Evolutionary conservation across 2,888 invertebrate genomes (phyloP).

Genomic region (Zelleria hepariella): DNA sequence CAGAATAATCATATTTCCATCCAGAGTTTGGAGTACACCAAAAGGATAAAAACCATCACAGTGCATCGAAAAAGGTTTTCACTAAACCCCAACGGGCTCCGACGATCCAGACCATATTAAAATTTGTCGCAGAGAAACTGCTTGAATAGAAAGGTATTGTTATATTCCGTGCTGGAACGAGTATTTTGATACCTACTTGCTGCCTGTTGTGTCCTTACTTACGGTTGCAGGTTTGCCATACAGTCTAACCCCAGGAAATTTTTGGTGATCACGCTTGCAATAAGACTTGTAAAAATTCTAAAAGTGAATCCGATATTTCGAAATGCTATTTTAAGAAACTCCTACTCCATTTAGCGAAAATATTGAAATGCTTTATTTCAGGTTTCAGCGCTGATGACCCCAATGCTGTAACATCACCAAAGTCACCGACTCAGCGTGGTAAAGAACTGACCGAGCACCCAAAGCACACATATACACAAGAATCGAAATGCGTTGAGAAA

Average conservation of each 20-base stretch:
- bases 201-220: background rate
- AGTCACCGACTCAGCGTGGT: background rate
- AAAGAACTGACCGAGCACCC: background rate
- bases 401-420: background rate
- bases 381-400: background rate
- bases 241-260: constrained; percentile 15
- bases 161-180: background rate
- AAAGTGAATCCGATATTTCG: background rate
- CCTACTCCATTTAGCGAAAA: too few species aligned
- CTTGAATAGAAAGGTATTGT: constrained; percentile 31
- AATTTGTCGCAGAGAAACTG: constrained; percentile 46
- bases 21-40: constrained; percentile 48
- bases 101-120: constrained; percentile 47
- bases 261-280: constrained; percentile 55
- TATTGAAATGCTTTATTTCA: background rate
- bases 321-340: background rate
- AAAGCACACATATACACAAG: background rate
- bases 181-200: background rate
- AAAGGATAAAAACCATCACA: constrained; percentile 27
- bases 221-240: background rate
- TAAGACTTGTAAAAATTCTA: constrained; percentile 36
- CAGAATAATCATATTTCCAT: constrained; percentile 8
- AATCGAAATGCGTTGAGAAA: background rate
- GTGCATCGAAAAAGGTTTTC: constrained; percentile 42
- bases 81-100: constrained; percentile 42